phyloP scores from a whole-genome alignment of 2,888 invertebrate genomes.

The Polymixis lichenea region DNA sequence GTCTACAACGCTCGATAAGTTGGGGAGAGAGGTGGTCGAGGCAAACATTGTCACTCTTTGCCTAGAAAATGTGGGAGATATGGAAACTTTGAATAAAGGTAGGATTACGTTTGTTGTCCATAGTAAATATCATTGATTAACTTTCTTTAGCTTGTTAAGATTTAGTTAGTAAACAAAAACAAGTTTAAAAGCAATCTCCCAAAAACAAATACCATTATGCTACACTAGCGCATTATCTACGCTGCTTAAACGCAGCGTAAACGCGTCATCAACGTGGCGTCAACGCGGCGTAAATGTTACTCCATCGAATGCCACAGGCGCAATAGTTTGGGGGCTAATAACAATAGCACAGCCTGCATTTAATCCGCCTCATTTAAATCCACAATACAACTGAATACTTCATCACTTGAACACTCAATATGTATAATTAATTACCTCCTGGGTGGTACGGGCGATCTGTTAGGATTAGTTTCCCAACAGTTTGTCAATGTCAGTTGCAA shows the following conservation, averaged over 20 bases:
- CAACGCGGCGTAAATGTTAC: background rate
- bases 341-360: background rate
- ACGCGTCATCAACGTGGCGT: background rate
- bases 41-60: slow-evolving; percentile 34
- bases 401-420: slow-evolving; percentile 67
- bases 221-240: background rate
- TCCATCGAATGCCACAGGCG: background rate
- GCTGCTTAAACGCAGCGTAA: background rate
- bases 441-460: slow-evolving; percentile 66
- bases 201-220: too few relatives aligned
- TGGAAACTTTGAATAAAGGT: slow-evolving; percentile 17
- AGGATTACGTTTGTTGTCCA: background rate
- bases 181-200: too few relatives aligned
- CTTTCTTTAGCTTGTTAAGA: background rate
- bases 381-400: slow-evolving; percentile 50
- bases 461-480: slow-evolving; percentile 73
- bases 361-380: slow-evolving; percentile 34
- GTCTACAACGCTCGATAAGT: slow-evolving; percentile 46
- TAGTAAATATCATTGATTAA: too few relatives aligned
- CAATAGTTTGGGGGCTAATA: background rate
- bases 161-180: too few relatives aligned
- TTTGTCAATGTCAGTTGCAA: slow-evolving; percentile 78
- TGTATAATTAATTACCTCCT: slow-evolving; percentile 76
- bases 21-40: slow-evolving; percentile 2
- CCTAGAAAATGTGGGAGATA: background rate